Evolutionary conservation across 2,113 vertebrate genomes (phyloP), one percentile per base, ranked within the genome.

Genomic region (Ochotona princeps): DNA sequence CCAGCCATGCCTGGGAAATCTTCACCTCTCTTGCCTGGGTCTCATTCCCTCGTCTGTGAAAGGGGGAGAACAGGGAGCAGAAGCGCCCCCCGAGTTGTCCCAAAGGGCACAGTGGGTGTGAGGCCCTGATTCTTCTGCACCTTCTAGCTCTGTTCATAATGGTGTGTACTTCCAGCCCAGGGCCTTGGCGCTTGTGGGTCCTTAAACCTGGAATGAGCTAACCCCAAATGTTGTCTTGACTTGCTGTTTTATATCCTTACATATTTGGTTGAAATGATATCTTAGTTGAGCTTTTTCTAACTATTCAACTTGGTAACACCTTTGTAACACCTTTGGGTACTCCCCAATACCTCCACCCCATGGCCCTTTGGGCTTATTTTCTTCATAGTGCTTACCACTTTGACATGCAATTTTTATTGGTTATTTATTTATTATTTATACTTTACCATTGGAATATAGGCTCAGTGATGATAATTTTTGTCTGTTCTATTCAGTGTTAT

Each of bases 161-260:
- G n/a, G 14, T 12, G 63, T 44, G 23, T 38, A 18, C 23, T 54
- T 30, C 51, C 5, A 83, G 61, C 51, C 54, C 67, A 66, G 84
- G 92, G 54, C 66, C 51, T 94, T 94, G 72, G 72, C n/a, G 83
- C 51, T 83, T 61, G 60, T n/a, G n/a, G 28, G 30, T 44, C 66
- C 38, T 63, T 66, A 4, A 5, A 20, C 11, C n/a, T 73, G 44
- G 74, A 76, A 91, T 54, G 75, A 14, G 65, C 60, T 83, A 30
- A 25, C n/a, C 57, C 35, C 66, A 87, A 28, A 47, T 63, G 67
- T 81, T 91, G 91, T 60, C 47, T 63, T 70, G 57, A 65, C 60
- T 94, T 75, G 35, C 65, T 84, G 61, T 84, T 13, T 87, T 23
- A 91, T 85, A 12, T 69, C 57, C 66, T 94, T 80, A 79, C 69